These are phyloP conservation scores for Zeugodacus cucurbitae DNA, from an alignment of 1,140 invertebrate species.

Conservation along the genomic window DNA sequence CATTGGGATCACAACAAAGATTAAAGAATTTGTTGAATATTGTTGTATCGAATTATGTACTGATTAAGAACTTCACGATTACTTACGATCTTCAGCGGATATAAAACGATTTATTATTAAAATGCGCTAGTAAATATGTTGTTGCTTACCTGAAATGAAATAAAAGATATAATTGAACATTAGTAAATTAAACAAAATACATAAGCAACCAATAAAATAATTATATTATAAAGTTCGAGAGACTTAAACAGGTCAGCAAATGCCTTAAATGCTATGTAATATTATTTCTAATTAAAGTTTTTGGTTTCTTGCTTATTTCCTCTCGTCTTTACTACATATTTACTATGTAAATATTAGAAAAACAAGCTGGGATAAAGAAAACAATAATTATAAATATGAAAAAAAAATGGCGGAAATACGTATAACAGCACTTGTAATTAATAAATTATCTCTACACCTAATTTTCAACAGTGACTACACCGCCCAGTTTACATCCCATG, in stretches of 20 bases:
- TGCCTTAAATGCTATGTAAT: too few relatives aligned
- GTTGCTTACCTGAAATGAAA: not conserved
- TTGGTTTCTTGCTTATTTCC: too few relatives aligned
- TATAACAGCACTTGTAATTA: not conserved
- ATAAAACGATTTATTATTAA: not conserved
- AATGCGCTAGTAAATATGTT: too few relatives aligned
- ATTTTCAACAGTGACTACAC: not conserved
- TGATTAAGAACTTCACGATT: not conserved
- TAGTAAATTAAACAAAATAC: too few relatives aligned
- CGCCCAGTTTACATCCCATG: not conserved
- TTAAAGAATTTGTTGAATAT: too few relatives aligned
- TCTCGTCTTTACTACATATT: too few relatives aligned
- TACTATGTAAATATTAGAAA: not conserved
- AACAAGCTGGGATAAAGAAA: not conserved
- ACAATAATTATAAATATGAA: not conserved
- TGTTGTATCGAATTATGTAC: too few relatives aligned
- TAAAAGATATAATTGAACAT: not conserved
- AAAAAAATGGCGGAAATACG: not conserved
- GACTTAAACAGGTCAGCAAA: too few relatives aligned
- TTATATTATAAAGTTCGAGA: too few relatives aligned
- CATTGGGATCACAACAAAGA: too few relatives aligned
- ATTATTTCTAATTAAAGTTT: too few relatives aligned
- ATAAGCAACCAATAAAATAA: too few relatives aligned
- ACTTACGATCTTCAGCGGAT: not conserved
- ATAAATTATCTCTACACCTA: not conserved